phyloP scores from a whole-genome alignment of 2,113 vertebrate genomes.

The Tetrao urogallus region DNA sequence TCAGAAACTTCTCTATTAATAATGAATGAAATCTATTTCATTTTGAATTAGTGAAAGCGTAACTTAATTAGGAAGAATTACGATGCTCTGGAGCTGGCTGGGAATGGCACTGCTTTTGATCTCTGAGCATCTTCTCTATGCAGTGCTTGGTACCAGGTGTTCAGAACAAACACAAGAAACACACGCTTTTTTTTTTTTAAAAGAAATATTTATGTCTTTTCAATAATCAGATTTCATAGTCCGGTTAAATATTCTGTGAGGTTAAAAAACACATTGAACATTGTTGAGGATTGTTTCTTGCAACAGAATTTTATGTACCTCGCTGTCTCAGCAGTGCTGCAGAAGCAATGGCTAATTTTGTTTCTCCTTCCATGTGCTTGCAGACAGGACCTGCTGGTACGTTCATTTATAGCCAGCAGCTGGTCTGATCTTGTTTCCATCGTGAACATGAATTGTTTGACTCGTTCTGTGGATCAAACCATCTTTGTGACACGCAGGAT shows the following conservation, averaged over 20 bases:
- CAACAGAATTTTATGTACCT: not conserved
- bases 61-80: conserved; percentile 54
- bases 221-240: not conserved
- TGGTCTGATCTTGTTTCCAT: not conserved
- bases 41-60: conserved; percentile 12
- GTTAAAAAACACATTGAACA: not conserved
- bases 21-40: conserved; percentile 1
- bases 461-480: not conserved
- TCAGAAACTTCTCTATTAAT: not conserved
- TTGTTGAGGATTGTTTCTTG: not conserved
- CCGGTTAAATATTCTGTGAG: not conserved
- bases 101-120: conserved; percentile 1
- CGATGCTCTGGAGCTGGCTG: not conserved
- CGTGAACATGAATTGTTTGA: not conserved
- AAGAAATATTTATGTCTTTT: not conserved
- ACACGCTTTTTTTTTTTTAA: not conserved
- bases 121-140: conserved; percentile 22
- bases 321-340: not conserved
- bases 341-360: not conserved
- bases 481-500: not conserved
- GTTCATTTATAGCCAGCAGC: not conserved
- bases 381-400: not conserved
- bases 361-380: not conserved
- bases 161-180: not conserved
- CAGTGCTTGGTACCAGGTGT: conserved; percentile 18